Percentiles rank a stretch among this genome's conserved stretches.
phyloP scores from a whole-genome alignment of 2,113 vertebrate species.

The Amphiprion percula region DNA sequence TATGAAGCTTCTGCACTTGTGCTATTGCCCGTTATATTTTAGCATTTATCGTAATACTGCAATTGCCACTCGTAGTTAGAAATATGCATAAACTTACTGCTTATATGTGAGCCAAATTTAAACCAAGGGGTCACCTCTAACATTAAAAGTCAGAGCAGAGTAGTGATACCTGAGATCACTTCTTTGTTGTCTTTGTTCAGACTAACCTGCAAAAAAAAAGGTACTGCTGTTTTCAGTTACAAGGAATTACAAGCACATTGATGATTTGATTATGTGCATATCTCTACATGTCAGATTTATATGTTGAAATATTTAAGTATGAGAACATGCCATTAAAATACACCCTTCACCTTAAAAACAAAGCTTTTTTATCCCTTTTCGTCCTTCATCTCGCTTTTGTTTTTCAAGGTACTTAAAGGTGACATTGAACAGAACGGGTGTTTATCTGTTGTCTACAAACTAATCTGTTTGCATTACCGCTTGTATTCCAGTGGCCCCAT shows the following conservation, averaged over 20 bases:
- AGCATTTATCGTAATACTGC: too few species aligned
- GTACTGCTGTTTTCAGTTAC: not conserved
- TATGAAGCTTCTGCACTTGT: too few species aligned
- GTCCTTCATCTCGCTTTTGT: conserved; percentile 65
- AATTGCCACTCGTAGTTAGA: too few species aligned
- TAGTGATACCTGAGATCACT: not conserved
- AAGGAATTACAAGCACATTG: too few species aligned
- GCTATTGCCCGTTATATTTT: too few species aligned
- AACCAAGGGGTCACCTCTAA: too few species aligned
- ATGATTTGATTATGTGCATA: too few species aligned
- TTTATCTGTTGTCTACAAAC: conserved; percentile 83
- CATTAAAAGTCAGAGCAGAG: not conserved
- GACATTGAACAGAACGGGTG: conserved; percentile 84
- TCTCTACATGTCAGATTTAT: not conserved
- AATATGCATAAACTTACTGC: too few species aligned
- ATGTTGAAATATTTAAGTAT: not conserved
- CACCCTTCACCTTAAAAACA: not conserved
- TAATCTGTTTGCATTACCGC: conserved; percentile 86
- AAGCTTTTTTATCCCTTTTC: conserved; percentile 19
- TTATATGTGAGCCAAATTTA: too few species aligned
- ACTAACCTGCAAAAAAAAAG: not conserved
- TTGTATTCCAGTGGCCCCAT: conserved; percentile 81
- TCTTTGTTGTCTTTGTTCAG: not conserved
- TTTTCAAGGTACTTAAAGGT: conserved; percentile 83
- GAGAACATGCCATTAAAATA: conserved; percentile 2